Percentiles rank a stretch among this genome's conserved stretches.
phyloP scores from a whole-genome alignment of 2,113 vertebrate species.

The Anolis carolinensis region DNA sequence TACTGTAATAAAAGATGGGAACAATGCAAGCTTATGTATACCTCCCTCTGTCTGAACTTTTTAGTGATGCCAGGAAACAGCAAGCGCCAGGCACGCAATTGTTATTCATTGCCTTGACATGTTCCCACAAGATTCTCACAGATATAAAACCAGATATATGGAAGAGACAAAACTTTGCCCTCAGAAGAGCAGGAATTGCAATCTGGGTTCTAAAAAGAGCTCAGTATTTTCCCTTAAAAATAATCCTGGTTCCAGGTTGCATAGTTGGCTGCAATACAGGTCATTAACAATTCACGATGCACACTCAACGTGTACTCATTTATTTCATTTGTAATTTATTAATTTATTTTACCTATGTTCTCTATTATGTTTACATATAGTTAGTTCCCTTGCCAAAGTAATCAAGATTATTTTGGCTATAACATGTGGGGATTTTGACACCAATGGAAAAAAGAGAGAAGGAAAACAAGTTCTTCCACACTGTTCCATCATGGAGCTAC shows the following conservation, averaged over 20 bases:
- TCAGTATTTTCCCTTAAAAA: background rate
- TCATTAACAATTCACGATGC: background rate
- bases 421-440: background rate
- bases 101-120: background rate
- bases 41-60: background rate
- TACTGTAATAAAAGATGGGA: conserved; percentile 12
- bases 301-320: background rate
- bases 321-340: background rate
- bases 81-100: background rate
- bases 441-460: background rate
- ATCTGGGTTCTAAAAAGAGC: background rate
- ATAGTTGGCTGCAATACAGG: background rate
- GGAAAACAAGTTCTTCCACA: background rate
- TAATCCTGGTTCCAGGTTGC: background rate
- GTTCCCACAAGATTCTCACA: background rate
- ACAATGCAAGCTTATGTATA: conserved; percentile 1
- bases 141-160: background rate
- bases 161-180: background rate
- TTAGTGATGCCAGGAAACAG: conserved; percentile 7
- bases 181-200: background rate
- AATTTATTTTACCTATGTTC: background rate
- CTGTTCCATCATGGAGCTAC: background rate
- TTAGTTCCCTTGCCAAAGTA: background rate
- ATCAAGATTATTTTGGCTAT: background rate
- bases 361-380: background rate